Conservation (phyloP, 2,888 invertebrate species). For the Uropetala carovei region DNA sequence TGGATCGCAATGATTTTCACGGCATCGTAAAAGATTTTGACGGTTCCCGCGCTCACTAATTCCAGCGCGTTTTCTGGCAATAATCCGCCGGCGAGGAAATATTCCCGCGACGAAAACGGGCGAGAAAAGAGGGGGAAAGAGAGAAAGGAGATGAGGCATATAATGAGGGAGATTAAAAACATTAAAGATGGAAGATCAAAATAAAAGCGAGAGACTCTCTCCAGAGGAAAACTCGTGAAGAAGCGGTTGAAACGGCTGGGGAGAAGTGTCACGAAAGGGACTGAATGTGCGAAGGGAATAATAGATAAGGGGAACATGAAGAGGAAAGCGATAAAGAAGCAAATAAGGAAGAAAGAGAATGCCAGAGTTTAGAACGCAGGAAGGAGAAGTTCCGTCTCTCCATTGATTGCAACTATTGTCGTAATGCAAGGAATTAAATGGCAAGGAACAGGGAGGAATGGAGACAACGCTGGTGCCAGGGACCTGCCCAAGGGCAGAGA, state of each 20-base stretch:
- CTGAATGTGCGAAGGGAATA: too few relatives aligned
- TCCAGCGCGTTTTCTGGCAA: neutral
- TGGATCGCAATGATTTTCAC: neutral
- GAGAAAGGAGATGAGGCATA: neutral
- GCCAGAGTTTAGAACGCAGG: neutral
- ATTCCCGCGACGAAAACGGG: neutral
- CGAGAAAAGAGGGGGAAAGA: neutral
- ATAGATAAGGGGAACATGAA: neutral
- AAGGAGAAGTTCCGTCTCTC: neutral
- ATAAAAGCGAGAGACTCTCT: neutral
- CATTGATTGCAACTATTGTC: neutral
- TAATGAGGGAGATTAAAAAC: neutral
- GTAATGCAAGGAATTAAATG: too few relatives aligned
- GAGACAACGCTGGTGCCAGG: too few relatives aligned
- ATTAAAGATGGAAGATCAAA: neutral
- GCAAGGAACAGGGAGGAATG: too few relatives aligned
- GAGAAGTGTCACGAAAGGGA: neutral
- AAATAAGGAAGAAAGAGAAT: neutral
- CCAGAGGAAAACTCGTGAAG: neutral
- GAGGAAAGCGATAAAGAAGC: neutral
- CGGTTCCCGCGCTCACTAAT: neutral
- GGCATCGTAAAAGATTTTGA: slow-evolving; percentile 3
- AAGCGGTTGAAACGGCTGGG: neutral
- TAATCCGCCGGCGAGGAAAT: neutral
- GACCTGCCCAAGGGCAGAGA: too few relatives aligned